A percentile compares a stretch with the other conserved stretches of the same genome.
These are phyloP conservation scores for Myotis vivesi DNA, from an alignment of 2,797 vertebrate genomes.

Conservation along the genomic window DNA sequence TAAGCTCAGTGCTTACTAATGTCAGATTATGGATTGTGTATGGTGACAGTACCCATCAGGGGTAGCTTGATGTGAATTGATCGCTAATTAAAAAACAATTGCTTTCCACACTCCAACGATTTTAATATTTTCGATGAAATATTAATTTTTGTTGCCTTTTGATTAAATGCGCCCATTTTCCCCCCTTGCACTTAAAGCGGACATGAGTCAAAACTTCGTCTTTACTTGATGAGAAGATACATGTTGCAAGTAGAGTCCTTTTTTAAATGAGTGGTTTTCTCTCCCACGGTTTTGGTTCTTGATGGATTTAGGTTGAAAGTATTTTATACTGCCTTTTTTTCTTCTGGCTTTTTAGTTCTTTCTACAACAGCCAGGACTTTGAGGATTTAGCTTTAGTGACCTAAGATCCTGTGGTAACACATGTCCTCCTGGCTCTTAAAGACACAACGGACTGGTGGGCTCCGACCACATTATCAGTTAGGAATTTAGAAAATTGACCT, in stretches of 20 bases:
- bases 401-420: not conserved
- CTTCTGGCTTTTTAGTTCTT: not conserved
- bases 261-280: not conserved
- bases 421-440: not conserved
- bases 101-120: constrained; percentile 70
- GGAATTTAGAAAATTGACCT: not conserved
- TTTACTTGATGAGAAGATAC: not conserved
- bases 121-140: constrained; percentile 67
- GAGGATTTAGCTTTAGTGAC: not conserved
- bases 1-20: constrained; percentile 72
- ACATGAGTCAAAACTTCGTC: not conserved
- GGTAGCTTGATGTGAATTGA: constrained; percentile 75
- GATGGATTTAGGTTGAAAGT: not conserved
- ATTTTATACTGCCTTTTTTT: not conserved
- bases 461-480: not conserved
- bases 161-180: not conserved
- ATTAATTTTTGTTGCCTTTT: constrained; percentile 64
- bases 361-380: not conserved
- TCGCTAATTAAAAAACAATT: constrained; percentile 77
- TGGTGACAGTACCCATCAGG: constrained; percentile 58
- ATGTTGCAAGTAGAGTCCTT: not conserved
- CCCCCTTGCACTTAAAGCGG: not conserved
- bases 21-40: constrained; percentile 72
- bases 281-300: not conserved
- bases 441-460: rapidly evolving